phyloP scores from a whole-genome alignment of 1,140 invertebrate genomes.

The Pinna nobilis region DNA sequence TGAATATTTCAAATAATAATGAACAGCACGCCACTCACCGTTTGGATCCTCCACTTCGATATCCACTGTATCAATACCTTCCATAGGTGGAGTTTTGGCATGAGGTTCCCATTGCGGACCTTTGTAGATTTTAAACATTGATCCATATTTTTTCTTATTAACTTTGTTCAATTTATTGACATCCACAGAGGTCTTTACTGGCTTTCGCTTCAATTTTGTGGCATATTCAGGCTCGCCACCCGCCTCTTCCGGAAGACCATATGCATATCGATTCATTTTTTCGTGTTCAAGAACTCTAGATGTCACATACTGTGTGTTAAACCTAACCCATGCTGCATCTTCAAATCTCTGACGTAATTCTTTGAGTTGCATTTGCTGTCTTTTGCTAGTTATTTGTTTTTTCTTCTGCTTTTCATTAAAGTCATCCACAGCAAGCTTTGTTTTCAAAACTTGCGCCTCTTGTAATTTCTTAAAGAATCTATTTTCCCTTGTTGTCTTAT shows the following conservation, averaged over 20 bases:
- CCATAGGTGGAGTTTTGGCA: slow-evolving; percentile 59
- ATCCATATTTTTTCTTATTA: slow-evolving; percentile 46
- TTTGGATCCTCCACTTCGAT: slow-evolving; percentile 45
- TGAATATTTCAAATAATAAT: too few species aligned
- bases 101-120: slow-evolving; percentile 33
- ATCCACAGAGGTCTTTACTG: slow-evolving; percentile 21
- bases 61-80: slow-evolving; percentile 59
- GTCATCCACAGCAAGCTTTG: slow-evolving; percentile 44
- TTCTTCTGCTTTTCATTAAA: slow-evolving; percentile 35
- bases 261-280: slow-evolving; percentile 51
- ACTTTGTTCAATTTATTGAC: slow-evolving; percentile 33
- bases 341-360: slow-evolving; percentile 55
- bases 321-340: slow-evolving; percentile 55
- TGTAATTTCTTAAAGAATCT: slow-evolving; percentile 55
- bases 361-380: slow-evolving; percentile 54
- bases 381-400: slow-evolving; percentile 42
- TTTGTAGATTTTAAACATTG: slow-evolving; percentile 51
- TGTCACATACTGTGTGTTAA: slow-evolving; percentile 64
- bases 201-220: slow-evolving; percentile 49
- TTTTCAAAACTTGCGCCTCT: slow-evolving; percentile 44
- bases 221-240: slow-evolving; percentile 36
- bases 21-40: slow-evolving; percentile 53
- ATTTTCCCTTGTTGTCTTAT: slow-evolving; percentile 44
- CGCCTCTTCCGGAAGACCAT: slow-evolving; percentile 59
- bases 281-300: slow-evolving; percentile 58